Evolutionary conservation across 2,113 vertebrate species (phyloP).

Genomic region (Semicossyphus pulcher): DNA sequence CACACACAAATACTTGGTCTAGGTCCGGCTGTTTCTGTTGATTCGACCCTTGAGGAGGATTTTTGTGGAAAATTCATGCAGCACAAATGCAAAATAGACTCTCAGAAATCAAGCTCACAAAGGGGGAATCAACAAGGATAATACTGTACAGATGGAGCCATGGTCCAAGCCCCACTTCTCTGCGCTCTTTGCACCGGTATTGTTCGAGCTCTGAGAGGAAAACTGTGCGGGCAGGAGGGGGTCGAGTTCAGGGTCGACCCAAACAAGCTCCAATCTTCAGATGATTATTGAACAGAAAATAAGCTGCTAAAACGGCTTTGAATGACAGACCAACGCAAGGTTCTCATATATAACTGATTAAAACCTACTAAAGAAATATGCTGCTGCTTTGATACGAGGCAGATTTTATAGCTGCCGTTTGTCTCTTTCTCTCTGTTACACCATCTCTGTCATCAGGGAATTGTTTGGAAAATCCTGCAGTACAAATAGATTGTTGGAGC

Average conservation of each 20-base stretch:
- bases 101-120: slow-evolving; percentile 26
- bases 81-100: slow-evolving; percentile 28
- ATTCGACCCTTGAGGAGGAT: slow-evolving; percentile 49
- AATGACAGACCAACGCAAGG: too few relatives aligned
- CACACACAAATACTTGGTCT: slow-evolving; percentile 38
- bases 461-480: slow-evolving; percentile 36
- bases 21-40: slow-evolving; percentile 40
- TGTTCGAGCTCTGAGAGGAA: slow-evolving; percentile 14
- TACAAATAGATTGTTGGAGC: slow-evolving; percentile 28
- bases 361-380: not conserved
- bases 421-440: slow-evolving; percentile 40
- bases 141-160: slow-evolving; percentile 42
- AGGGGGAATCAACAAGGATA: slow-evolving; percentile 15
- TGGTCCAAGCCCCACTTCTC: slow-evolving; percentile 22
- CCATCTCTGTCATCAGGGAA: slow-evolving; percentile 40
- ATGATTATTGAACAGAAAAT: slow-evolving; percentile 1
- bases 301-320: not conserved
- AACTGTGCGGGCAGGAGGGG: not conserved
- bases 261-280: slow-evolving; percentile 30
- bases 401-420: slow-evolving; percentile 1
- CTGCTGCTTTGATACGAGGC: not conserved
- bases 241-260: not conserved
- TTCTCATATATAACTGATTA: not conserved
- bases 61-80: slow-evolving; percentile 45
- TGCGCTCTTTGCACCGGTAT: not conserved